Evolutionary conservation across 37 sponge, comb jelly and placozoan species (phyloP).

Genomic region (Ephydatia muelleri): DNA sequence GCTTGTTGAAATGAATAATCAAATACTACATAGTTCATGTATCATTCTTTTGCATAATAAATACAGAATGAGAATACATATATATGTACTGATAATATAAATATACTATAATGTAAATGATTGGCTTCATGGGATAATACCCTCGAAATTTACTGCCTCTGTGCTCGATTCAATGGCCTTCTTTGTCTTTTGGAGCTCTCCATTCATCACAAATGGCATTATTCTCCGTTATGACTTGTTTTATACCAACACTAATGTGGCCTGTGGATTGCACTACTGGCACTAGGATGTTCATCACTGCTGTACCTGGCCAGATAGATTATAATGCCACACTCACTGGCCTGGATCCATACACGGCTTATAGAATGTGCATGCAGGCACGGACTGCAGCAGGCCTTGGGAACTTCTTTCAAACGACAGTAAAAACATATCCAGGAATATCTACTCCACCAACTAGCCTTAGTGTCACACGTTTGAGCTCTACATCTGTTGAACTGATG

Average conservation of each 20-base stretch:
- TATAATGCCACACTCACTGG: not conserved
- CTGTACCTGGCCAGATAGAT: not conserved
- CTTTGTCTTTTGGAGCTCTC: conserved; percentile 11
- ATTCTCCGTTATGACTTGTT: not conserved
- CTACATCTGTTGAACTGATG: not conserved
- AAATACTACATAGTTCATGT: too few species aligned
- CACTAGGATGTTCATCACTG: not conserved
- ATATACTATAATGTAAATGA: too few species aligned
- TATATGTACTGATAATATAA: too few species aligned
- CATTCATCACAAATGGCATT: conserved; percentile 11
- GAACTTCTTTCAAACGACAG: not conserved
- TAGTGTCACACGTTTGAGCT: not conserved
- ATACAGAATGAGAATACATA: too few species aligned
- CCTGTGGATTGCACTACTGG: not conserved
- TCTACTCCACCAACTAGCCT: not conserved
- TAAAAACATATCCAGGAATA: not conserved
- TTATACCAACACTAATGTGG: not conserved
- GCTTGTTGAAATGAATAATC: too few species aligned
- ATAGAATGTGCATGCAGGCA: conserved; percentile 33
- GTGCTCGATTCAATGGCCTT: not conserved
- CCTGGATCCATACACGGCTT: conserved; percentile 28
- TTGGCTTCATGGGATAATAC: too few species aligned
- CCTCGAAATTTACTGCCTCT: not conserved
- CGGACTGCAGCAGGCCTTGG: conserved; percentile 37
- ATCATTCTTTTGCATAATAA: too few species aligned